Base-by-base conservation (phyloP, 2,888 invertebrate species). In the Euplexia lucipara region DNA sequence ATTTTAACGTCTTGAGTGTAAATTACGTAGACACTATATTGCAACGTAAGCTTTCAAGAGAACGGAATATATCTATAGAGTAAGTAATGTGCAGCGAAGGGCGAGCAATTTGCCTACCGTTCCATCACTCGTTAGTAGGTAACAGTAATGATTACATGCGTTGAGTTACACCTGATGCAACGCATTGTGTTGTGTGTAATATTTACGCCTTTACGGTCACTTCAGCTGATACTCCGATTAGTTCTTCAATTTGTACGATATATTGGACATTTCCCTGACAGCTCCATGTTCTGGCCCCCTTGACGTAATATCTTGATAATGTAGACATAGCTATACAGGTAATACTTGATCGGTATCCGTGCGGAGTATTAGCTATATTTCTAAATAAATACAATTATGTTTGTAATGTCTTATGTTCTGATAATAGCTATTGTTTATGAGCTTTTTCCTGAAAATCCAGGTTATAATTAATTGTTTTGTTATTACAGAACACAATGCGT, bases 101-200 rank as follows among this genome's bases (percentile, higher is more conserved):
- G 37, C 57, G 26, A 61, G 41, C 35, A 45, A 22, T 37, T 16
- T 37, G 5, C 26, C 18, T 37, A 8, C 26, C 44, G 37, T 57
- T 49, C 51, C 35, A 49, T 41, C 9, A 47, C 70, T 32, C 12
- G 44, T 16, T 68, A 22, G 14, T 35, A 7, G 30, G 26, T 10
- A 45, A 35, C 16, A n/a, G 32, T 48, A 44, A 54, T 47, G 48
- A 62, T 62, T 75, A 77, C 62, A 41, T 84, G 83, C 84, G 85
- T 82, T 80, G 79, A 78, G 64, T 81, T 83, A 80, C 80, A 35
- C 58, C 66, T 70, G 67, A 76, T 64, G 78, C 75, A 78, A 82
- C 47, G 37, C 47, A 44, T 49, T 56, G 54, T 68, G 47, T 51
- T 64, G 35, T 74, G 30, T 63, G 64, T 52, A 61, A 65, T 47